Conservation (phyloP, 2,797 vertebrate species). For the Peromyscus attwateri region DNA sequence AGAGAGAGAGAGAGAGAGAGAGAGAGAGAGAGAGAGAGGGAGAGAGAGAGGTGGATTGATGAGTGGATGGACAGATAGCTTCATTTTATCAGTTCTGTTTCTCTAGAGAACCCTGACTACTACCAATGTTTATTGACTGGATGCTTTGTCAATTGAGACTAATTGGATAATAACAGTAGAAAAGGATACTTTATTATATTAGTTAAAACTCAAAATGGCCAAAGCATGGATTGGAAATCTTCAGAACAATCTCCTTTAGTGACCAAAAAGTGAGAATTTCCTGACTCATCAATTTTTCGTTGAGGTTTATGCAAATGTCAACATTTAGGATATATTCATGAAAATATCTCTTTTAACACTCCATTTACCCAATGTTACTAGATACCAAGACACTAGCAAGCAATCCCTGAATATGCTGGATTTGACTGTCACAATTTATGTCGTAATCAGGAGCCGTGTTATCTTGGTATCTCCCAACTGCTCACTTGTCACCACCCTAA, state of each 20-base stretch:
- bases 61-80: background rate
- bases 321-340: conserved; percentile 19
- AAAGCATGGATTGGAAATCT: background rate
- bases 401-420: background rate
- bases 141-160: background rate
- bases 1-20: background rate
- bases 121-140: background rate
- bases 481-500: background rate
- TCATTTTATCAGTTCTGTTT: background rate
- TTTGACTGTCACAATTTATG: background rate
- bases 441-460: background rate
- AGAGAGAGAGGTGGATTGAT: background rate
- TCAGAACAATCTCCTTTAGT: background rate
- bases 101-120: background rate
- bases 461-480: background rate
- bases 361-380: background rate
- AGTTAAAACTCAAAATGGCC: conserved; percentile 34
- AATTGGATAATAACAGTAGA: conserved; percentile 26
- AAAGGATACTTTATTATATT: conserved; percentile 1
- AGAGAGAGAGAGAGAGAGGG: background rate
- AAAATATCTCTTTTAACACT: conserved; percentile 33
- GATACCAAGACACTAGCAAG: background rate
- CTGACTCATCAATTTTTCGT: background rate
- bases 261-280: background rate
- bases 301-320: conserved; percentile 41